Conservation (phyloP, 1,140 invertebrate genomes). For the Drosophila quadrilineata region DNA sequence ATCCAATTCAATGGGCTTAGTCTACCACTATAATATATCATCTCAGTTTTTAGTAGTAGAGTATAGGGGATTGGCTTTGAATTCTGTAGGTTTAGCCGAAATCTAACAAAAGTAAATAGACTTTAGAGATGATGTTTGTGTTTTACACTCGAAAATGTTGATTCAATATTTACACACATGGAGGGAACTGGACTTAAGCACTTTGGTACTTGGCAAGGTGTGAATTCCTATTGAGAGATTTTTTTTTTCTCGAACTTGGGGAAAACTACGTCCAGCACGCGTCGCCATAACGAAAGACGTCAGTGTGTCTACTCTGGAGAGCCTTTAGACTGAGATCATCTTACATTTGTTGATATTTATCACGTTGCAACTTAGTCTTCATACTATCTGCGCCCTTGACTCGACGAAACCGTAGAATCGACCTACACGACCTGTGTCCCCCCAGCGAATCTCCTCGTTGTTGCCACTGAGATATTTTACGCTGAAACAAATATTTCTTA, state of each 20-base stretch:
- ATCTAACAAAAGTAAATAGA: slow-evolving; percentile 4
- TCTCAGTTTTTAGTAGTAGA: too few species aligned
- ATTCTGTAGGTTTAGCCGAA: neutral
- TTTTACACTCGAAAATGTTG: slow-evolving; percentile 36
- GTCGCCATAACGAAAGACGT: neutral
- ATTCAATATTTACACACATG: slow-evolving; percentile 50
- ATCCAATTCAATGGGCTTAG: neutral
- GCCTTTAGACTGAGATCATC: slow-evolving; percentile 23
- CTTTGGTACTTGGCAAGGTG: neutral
- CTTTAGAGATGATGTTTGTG: neutral
- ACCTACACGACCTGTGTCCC: too few species aligned
- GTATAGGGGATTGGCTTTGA: neutral
- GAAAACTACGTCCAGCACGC: slow-evolving; percentile 1
- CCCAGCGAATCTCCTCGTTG: too few species aligned
- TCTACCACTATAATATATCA: too few species aligned
- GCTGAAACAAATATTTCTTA: too few species aligned
- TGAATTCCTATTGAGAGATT: neutral
- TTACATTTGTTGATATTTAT: slow-evolving; percentile 10
- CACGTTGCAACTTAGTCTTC: slow-evolving; percentile 12
- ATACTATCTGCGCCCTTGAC: neutral
- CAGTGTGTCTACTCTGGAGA: neutral
- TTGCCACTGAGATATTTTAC: too few species aligned
- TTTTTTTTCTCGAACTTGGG: too few species aligned
- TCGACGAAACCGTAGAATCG: slow-evolving; percentile 1
- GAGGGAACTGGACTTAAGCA: slow-evolving; percentile 6